Evolutionary conservation across 2,797 vertebrate genomes (phyloP).

Genomic region (Leptatherina wallacei): DNA sequence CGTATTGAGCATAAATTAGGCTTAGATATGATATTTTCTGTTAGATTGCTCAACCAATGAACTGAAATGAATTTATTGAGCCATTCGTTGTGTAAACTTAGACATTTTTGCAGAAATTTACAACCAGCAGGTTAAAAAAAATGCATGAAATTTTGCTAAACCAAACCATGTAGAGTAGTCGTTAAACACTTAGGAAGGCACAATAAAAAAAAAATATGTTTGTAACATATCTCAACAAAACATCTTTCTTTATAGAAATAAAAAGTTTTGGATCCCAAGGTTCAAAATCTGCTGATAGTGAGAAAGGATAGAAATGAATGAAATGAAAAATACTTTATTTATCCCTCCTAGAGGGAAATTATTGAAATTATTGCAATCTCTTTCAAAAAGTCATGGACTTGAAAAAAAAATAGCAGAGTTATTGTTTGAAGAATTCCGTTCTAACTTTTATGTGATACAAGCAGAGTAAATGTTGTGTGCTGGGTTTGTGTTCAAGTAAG

Average conservation of each 20-base stretch:
- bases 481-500: constrained; percentile 48
- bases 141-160: neutral
- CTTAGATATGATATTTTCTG: neutral
- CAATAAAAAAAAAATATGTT: neutral
- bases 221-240: neutral
- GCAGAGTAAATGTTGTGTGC: constrained; percentile 2
- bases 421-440: constrained; percentile 1
- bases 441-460: constrained; percentile 21
- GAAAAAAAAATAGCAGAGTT: neutral
- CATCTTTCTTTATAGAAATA: neutral
- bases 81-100: neutral
- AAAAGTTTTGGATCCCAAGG: neutral
- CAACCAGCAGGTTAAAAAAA: neutral
- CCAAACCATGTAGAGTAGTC: no score
- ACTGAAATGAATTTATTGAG: neutral
- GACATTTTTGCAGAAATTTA: neutral
- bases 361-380: no score
- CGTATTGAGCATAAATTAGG: neutral
- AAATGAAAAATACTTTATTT: no score
- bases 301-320: neutral
- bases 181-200: neutral
- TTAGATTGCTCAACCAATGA: neutral
- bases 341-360: no score
- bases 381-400: neutral
- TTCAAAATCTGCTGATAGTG: neutral